A percentile compares a stretch with the other conserved stretches of the same genome.
Evolutionary conservation across 2,113 vertebrate genomes (phyloP).

Genomic region (Pica pica): DNA sequence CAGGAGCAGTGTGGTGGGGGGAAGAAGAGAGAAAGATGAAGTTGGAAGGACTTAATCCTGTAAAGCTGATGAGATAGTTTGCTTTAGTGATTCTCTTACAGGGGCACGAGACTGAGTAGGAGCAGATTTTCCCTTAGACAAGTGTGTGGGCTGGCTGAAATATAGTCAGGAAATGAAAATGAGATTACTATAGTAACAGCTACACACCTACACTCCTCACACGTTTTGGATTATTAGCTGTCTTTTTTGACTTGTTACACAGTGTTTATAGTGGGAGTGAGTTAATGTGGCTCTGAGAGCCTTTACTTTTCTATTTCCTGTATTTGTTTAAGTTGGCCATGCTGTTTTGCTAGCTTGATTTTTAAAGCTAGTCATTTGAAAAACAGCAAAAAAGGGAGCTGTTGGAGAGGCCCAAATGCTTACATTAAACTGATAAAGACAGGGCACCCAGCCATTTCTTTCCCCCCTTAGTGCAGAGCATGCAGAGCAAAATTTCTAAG

Average conservation of each 20-base stretch:
- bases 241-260: background rate
- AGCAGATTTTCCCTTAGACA: slow-evolving; percentile 24
- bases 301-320: slow-evolving; percentile 33
- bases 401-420: background rate
- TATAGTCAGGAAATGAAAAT: slow-evolving; percentile 39
- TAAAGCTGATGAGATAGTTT: background rate
- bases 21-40: background rate
- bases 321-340: slow-evolving; percentile 33
- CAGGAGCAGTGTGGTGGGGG: background rate
- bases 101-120: background rate
- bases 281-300: background rate
- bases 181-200: slow-evolving; percentile 37
- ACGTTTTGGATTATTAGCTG: slow-evolving; percentile 9
- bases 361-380: background rate
- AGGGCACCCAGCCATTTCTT: background rate
- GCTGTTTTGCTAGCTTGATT: background rate
- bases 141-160: slow-evolving; percentile 22
- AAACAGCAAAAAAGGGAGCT: background rate
- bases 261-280: background rate
- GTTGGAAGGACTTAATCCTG: background rate
- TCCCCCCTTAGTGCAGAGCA: background rate
- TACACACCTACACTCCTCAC: slow-evolving; percentile 38
- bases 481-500: background rate
- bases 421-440: background rate
- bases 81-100: background rate